Evolutionary conservation across 2,888 invertebrate genomes (phyloP), one percentile per base, ranked within the genome.

Genomic region (Drosophila infuscata): DNA sequence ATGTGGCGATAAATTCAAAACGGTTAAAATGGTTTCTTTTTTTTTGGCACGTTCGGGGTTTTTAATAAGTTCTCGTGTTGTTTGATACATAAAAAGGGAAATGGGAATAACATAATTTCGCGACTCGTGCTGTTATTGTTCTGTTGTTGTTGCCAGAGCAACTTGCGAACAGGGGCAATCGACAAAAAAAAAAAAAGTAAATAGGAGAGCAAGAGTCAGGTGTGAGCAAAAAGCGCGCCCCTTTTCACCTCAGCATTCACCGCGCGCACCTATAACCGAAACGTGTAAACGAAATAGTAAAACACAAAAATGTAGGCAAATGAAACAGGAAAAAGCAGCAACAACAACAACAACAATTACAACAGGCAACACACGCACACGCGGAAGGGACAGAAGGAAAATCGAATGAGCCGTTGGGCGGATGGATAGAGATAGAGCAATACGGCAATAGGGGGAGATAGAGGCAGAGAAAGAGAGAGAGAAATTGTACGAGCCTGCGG

Each of bases 201-300:
- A n/a, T n/a, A 36, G 43, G 30, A 35, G 58, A 56, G 41, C n/a
- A 41, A 41, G 41, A 43, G 52, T 61, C 81, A 83, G 86, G 83
- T 83, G 82, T 60, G 83, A 73, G 61, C 46, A 51, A 51, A 58
- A 58, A 8, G n/a, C 33, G 60, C 49, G 58, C 25, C 51, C 65
- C 69, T 67, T 56, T 25, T 54, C 30, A 49, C 46, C 12, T 30
- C 57, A 43, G n/a, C 20, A 38, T 30, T 20, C 59, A 17, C 20
- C 66, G 69, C 63, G 63, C 60, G 52, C 65, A 68, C 61, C 70
- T 43, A 58, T 58, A 70, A 65, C 63, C 78, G 56, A 76, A 79
- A 76, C 76, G 76, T 87, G 87, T 79, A 87, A 87, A 89, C 81
- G 84, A 74, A 81, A 80, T 79, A 75, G 71, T 77, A 72, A 78